Percentiles rank a stretch among this genome's conserved stretches.
These are phyloP conservation scores for Philhelius pedissequus DNA, from an alignment of 2,888 invertebrate species.

Conservation along the genomic window DNA sequence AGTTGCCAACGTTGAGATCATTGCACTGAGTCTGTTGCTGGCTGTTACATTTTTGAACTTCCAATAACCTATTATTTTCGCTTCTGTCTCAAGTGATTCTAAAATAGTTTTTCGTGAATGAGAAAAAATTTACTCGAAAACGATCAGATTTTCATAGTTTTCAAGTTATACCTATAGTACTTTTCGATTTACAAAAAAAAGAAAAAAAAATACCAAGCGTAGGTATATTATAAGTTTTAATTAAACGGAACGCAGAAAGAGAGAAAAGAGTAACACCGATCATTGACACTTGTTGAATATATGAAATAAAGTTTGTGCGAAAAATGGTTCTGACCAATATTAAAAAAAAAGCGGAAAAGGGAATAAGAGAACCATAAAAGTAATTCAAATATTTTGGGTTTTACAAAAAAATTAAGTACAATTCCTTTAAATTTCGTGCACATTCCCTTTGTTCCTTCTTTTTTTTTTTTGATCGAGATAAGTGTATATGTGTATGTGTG, in stretches of 20 bases:
- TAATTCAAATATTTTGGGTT: background rate
- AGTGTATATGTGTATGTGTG: constrained; percentile 18
- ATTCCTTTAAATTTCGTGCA: constrained; percentile 56
- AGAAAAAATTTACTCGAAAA: background rate
- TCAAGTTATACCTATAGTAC: background rate
- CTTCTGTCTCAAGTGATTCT: background rate
- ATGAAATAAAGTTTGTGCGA: constrained; percentile 1
- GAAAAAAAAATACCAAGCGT: constrained; percentile 13
- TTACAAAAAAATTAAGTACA: constrained; percentile 18
- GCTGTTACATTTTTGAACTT: constrained; percentile 20
- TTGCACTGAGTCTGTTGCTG: constrained; percentile 51
- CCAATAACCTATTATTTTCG: constrained; percentile 15
- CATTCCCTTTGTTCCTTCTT: constrained; percentile 61
- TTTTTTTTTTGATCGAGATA: constrained; percentile 52
- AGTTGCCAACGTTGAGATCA: constrained; percentile 73
- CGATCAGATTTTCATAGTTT: background rate
- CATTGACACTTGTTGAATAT: constrained; percentile 62
- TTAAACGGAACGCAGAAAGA: constrained; percentile 46
- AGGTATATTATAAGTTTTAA: constrained; percentile 55
- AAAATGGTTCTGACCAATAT: background rate
- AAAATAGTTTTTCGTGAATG: constrained; percentile 3
- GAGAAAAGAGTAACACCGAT: constrained; percentile 18
- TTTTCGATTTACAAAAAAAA: background rate
- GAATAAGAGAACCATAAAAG: background rate
- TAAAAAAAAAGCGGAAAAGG: background rate